phyloP scores from a whole-genome alignment of 2,888 invertebrate genomes.

The Trachelus iudaicus region DNA sequence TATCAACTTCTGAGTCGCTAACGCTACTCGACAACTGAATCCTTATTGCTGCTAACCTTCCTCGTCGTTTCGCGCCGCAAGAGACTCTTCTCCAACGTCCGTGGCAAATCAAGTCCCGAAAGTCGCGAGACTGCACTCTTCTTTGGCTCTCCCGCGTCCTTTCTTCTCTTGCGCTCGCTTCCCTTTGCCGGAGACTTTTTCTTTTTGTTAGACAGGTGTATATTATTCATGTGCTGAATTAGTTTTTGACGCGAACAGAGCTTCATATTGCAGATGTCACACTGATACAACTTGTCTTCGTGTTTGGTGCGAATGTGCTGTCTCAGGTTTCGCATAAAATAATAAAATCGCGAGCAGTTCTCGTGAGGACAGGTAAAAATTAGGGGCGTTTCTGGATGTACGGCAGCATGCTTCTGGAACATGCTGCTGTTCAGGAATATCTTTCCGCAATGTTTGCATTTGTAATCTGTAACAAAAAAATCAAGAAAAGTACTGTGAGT shows the following conservation, averaged over 20 bases:
- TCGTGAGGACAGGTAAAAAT: slow-evolving; percentile 57
- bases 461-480: slow-evolving; percentile 26
- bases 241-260: slow-evolving; percentile 38
- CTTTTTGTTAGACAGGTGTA: slow-evolving; percentile 29
- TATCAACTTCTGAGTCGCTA: neutral
- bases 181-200: slow-evolving; percentile 15
- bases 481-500: too few species aligned
- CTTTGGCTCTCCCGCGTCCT: slow-evolving; percentile 41
- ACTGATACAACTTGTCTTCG: slow-evolving; percentile 61
- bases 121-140: slow-evolving; percentile 40
- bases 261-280: slow-evolving; percentile 43
- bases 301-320: slow-evolving; percentile 70
- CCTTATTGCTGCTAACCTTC: neutral
- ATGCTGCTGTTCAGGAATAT: slow-evolving; percentile 35
- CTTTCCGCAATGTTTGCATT: slow-evolving; percentile 51
- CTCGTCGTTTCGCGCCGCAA: slow-evolving; percentile 23
- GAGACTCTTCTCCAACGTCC: slow-evolving; percentile 27
- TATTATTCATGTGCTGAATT: slow-evolving; percentile 35
- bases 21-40: neutral
- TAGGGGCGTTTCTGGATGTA: slow-evolving; percentile 44
- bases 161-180: slow-evolving; percentile 28
- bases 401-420: slow-evolving; percentile 37
- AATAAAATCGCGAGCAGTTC: slow-evolving; percentile 66
- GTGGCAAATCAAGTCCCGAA: slow-evolving; percentile 39
- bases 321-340: slow-evolving; percentile 69